A percentile compares a stretch with the other conserved stretches of the same genome.
phyloP scores from a whole-genome alignment of 2,888 invertebrate species.

The Monochamus alternatus region DNA sequence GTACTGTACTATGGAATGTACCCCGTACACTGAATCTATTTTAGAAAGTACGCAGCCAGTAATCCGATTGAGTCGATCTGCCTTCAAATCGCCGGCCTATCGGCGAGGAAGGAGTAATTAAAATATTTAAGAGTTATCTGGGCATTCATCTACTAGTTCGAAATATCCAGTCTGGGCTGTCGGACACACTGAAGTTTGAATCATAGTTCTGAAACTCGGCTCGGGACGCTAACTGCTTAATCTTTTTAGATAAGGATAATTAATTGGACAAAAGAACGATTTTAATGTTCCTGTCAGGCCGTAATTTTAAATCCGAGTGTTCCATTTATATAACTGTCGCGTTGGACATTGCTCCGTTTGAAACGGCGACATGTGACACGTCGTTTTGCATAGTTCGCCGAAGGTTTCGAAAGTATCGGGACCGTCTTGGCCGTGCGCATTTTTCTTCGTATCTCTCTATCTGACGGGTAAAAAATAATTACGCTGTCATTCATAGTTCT shows the following conservation, averaged over 20 bases:
- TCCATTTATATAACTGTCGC: constrained; percentile 10
- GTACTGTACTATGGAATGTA: too few species aligned
- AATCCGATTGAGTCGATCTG: too few species aligned
- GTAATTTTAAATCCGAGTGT: constrained; percentile 10
- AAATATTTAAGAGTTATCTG: not conserved
- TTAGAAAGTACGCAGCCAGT: too few species aligned
- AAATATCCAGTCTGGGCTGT: not conserved
- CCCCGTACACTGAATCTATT: too few species aligned
- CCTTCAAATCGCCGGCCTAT: not conserved
- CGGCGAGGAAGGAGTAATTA: not conserved
- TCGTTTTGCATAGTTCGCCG: too few species aligned
- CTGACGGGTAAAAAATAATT: too few species aligned
- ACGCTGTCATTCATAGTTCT: too few species aligned
- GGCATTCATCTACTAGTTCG: not conserved
- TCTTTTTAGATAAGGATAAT: constrained; percentile 8
- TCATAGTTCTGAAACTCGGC: not conserved
- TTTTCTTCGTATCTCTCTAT: too few species aligned
- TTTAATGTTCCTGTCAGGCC: constrained; percentile 5
- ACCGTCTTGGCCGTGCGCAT: too few species aligned
- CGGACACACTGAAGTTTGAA: not conserved
- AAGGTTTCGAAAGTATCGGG: too few species aligned
- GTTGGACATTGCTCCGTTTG: not conserved
- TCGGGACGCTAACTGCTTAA: not conserved
- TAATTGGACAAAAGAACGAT: constrained; percentile 6
- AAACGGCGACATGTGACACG: too few species aligned